These are phyloP conservation scores for Coelopa pilipes DNA, from an alignment of 2,888 invertebrate species.

Conservation along the genomic window DNA sequence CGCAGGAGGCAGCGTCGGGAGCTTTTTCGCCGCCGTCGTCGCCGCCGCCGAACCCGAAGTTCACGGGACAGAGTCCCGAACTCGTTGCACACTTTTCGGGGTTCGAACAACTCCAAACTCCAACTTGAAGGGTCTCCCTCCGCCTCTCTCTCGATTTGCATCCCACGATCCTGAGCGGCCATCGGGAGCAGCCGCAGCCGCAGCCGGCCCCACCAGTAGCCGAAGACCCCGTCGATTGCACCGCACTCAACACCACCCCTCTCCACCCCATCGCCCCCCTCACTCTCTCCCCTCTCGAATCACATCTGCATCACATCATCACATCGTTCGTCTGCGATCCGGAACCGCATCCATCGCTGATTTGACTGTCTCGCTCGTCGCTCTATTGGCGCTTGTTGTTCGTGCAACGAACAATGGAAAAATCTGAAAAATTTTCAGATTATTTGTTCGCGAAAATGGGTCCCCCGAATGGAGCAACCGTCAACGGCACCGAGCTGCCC, in stretches of 20 bases:
- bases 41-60: too few relatives aligned
- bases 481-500: slow-evolving; percentile 67
- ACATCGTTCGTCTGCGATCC: too few relatives aligned
- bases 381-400: slow-evolving; percentile 26
- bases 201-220: slow-evolving; percentile 3
- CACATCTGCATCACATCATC: too few relatives aligned
- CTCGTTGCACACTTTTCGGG: too few relatives aligned
- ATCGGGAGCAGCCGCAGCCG: not conserved
- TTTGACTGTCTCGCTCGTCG: not conserved
- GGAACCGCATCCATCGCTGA: slow-evolving; percentile 30
- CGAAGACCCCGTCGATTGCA: not conserved
- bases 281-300: too few relatives aligned
- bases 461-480: slow-evolving; percentile 70
- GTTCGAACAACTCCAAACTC: too few relatives aligned
- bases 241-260: not conserved
- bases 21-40: slow-evolving; percentile 14
- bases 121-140: not conserved
- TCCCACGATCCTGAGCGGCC: not conserved
- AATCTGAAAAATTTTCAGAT: slow-evolving; percentile 78
- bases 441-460: slow-evolving; percentile 86
- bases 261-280: not conserved
- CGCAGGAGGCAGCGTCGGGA: too few relatives aligned
- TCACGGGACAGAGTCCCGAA: too few relatives aligned
- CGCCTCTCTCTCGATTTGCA: not conserved
- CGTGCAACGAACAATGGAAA: slow-evolving; percentile 69